These are phyloP conservation scores for Carlito syrichta DNA, from an alignment of 2,113 vertebrate species.

Conservation along the genomic window DNA sequence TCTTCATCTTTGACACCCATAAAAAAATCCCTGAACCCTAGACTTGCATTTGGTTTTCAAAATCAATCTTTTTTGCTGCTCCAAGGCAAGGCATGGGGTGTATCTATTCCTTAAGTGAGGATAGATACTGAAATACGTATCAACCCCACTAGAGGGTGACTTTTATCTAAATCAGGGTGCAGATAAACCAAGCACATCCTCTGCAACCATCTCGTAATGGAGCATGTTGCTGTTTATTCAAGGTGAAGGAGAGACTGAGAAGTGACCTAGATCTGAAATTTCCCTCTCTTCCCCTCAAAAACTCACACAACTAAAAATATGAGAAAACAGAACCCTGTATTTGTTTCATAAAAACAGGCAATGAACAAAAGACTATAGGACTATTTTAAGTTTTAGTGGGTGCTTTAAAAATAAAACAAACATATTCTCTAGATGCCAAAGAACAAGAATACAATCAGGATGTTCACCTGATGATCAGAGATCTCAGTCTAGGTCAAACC, in stretches of 20 bases:
- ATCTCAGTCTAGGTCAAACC: neutral
- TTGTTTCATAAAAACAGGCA: neutral
- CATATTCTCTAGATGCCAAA: neutral
- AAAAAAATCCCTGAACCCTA: constrained; percentile 1
- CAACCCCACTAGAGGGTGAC: constrained; percentile 36
- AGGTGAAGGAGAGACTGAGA: neutral
- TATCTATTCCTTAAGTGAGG: neutral
- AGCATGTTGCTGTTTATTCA: neutral
- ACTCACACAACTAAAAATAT: neutral
- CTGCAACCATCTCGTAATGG: neutral
- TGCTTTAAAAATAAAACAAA: neutral
- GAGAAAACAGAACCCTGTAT: neutral
- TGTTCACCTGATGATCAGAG: neutral
- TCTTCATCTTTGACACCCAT: neutral
- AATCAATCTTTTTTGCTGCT: neutral
- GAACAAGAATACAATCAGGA: neutral
- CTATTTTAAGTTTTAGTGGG: neutral
- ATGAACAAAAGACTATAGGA: neutral
- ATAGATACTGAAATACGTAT: neutral
- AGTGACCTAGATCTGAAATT: too few species aligned
- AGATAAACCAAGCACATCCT: neutral
- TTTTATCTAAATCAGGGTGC: constrained; percentile 26
- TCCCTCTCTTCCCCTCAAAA: neutral
- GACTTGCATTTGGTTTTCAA: neutral
- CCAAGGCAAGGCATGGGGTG: neutral